Percentiles rank a stretch among this genome's conserved stretches.
phyloP scores from a whole-genome alignment of 2,113 vertebrate genomes.

The Scalopus aquaticus region DNA sequence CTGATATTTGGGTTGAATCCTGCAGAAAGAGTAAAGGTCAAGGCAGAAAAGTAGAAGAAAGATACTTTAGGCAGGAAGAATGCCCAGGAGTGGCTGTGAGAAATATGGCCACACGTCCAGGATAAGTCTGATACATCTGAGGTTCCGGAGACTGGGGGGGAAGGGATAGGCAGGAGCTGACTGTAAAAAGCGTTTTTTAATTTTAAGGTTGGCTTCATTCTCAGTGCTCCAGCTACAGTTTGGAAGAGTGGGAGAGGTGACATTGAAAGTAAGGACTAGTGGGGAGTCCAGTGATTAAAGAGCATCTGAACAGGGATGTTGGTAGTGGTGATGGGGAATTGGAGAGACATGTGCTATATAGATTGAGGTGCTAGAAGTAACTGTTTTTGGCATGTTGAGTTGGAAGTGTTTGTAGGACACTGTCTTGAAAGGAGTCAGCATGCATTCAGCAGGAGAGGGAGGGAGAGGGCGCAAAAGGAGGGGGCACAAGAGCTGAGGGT shows the following conservation, averaged over 20 bases:
- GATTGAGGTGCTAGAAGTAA: neutral
- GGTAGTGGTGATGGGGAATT: neutral
- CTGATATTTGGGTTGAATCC: neutral
- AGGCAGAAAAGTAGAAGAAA: neutral
- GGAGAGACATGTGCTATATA: neutral
- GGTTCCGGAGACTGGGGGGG: neutral
- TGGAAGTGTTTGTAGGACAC: neutral
- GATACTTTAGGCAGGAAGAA: neutral
- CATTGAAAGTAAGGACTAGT: neutral
- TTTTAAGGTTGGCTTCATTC: neutral
- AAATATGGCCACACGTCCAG: neutral
- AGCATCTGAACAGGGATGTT: neutral
- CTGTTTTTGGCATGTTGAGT: slow-evolving; percentile 3
- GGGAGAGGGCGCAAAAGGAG: too few relatives aligned
- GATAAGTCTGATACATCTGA: neutral
- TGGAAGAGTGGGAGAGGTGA: neutral
- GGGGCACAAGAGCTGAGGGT: too few relatives aligned
- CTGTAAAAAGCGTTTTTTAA: neutral
- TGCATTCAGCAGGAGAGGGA: too few relatives aligned
- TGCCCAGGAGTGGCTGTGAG: neutral
- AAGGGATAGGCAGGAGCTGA: neutral
- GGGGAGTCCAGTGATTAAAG: neutral
- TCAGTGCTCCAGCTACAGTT: neutral
- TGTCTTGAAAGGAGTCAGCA: neutral
- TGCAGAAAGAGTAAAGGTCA: neutral